These are phyloP conservation scores for Pemphredon lugubris DNA, from an alignment of 2,888 invertebrate genomes.

Conservation along the genomic window DNA sequence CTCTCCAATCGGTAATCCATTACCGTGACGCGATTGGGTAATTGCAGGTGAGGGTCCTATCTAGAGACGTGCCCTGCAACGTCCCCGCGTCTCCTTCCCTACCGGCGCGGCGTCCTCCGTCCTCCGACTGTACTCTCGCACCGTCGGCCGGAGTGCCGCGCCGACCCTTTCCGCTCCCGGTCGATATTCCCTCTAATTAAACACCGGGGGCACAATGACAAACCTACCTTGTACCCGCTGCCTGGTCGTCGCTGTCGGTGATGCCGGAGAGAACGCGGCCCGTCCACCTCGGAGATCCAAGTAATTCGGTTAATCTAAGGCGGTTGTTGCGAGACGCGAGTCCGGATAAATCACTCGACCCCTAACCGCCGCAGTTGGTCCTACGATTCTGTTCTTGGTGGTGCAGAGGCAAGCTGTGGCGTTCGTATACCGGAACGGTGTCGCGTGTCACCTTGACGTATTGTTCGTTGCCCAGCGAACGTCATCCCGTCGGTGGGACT, in stretches of 20 bases:
- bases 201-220: slow-evolving; percentile 78
- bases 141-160: slow-evolving; percentile 22
- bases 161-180: slow-evolving; percentile 65
- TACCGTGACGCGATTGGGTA: slow-evolving; percentile 77
- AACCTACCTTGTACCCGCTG: slow-evolving; percentile 71
- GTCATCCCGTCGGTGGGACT: slow-evolving; percentile 44
- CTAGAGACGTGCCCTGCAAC: slow-evolving; percentile 70
- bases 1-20: slow-evolving; percentile 77
- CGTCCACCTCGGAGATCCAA: slow-evolving; percentile 65
- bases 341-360: slow-evolving; percentile 75
- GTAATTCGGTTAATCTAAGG: slow-evolving; percentile 78
- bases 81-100: slow-evolving; percentile 48
- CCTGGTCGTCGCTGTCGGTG: slow-evolving; percentile 50
- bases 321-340: slow-evolving; percentile 72
- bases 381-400: slow-evolving; percentile 43
- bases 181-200: slow-evolving; percentile 78
- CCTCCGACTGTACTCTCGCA: slow-evolving; percentile 57
- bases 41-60: slow-evolving; percentile 77
- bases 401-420: slow-evolving; percentile 18
- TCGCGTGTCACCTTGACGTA: slow-evolving; percentile 5
- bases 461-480: slow-evolving; percentile 3
- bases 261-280: slow-evolving; percentile 20
- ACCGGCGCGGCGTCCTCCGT: slow-evolving; percentile 42
- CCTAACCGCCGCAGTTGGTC: slow-evolving; percentile 59
- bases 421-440: slow-evolving; percentile 14